Conservation (phyloP, 2,888 invertebrate species). For the Euphydryas editha region DNA sequence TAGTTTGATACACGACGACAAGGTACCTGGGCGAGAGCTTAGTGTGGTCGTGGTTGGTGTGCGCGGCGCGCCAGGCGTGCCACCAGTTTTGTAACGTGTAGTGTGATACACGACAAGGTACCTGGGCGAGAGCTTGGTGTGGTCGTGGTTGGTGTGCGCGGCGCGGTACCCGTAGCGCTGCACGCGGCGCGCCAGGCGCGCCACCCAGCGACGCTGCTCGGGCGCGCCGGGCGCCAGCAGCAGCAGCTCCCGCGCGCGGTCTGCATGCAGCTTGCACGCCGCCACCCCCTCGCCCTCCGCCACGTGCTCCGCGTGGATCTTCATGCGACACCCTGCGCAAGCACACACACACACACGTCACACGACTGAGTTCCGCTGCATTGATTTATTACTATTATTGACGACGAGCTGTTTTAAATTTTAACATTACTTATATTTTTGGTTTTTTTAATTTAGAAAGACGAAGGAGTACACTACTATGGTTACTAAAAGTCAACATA, state of each 20-base stretch:
- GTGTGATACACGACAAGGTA: slow-evolving; percentile 70
- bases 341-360: not conserved
- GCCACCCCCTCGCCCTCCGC: slow-evolving; percentile 91
- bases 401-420: too few species aligned
- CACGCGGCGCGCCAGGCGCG: slow-evolving; percentile 94
- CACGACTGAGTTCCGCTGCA: too few species aligned
- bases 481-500: too few species aligned
- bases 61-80: slow-evolving; percentile 89
- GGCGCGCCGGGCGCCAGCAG: slow-evolving; percentile 93
- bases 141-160: slow-evolving; percentile 86
- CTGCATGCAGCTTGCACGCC: slow-evolving; percentile 98
- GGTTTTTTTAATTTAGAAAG: too few species aligned
- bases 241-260: slow-evolving; percentile 97
- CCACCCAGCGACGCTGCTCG: slow-evolving; percentile 97
- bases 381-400: too few species aligned
- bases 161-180: slow-evolving; percentile 97
- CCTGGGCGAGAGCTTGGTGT: slow-evolving; percentile 74
- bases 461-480: too few species aligned
- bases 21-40: slow-evolving; percentile 55
- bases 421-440: too few species aligned
- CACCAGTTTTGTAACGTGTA: slow-evolving; percentile 62
- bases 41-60: slow-evolving; percentile 82
- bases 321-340: slow-evolving; percentile 93
- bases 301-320: slow-evolving; percentile 98
- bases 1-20: not conserved